Conservation (phyloP, 2,797 vertebrate species). For the Neosalanx taihuensis region DNA sequence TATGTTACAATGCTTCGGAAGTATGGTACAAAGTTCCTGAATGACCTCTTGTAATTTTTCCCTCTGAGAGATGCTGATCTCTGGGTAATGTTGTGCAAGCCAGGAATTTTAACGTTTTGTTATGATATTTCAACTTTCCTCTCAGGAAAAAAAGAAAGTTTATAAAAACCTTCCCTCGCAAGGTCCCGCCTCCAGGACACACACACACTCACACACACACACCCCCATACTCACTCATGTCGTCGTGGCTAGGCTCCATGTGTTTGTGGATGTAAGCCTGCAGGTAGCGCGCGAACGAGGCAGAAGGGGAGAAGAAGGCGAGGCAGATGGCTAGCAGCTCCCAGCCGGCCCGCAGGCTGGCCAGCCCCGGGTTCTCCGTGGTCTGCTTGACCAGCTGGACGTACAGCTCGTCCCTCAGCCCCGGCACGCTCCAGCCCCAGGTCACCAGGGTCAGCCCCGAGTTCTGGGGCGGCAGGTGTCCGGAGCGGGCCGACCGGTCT, state of each 20-base stretch:
- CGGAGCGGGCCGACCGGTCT: conserved; percentile 64
- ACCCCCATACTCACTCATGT: conserved; percentile 69
- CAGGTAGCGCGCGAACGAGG: conserved; percentile 78
- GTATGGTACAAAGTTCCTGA: too few relatives aligned
- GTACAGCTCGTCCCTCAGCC: conserved; percentile 77
- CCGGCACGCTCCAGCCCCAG: conserved; percentile 77
- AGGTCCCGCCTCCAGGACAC: background rate
- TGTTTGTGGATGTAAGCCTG: conserved; percentile 82
- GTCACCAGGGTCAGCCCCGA: conserved; percentile 70
- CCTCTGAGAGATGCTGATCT: background rate
- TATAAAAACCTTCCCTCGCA: background rate
- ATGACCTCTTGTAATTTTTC: background rate
- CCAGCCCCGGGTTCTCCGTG: conserved; percentile 70
- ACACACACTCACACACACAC: background rate
- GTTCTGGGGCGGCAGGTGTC: conserved; percentile 64
- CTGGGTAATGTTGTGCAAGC: too few relatives aligned
- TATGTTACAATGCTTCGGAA: too few relatives aligned
- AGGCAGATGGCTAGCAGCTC: conserved; percentile 81
- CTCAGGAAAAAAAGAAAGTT: too few relatives aligned
- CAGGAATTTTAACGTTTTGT: too few relatives aligned
- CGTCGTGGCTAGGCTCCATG: conserved; percentile 70
- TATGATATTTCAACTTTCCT: too few relatives aligned
- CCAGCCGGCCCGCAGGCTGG: conserved; percentile 75
- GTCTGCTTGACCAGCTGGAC: conserved; percentile 79
- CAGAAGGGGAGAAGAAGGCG: conserved; percentile 79